phyloP scores from a whole-genome alignment of 2,888 invertebrate genomes.

The Ernsta delagoae region DNA sequence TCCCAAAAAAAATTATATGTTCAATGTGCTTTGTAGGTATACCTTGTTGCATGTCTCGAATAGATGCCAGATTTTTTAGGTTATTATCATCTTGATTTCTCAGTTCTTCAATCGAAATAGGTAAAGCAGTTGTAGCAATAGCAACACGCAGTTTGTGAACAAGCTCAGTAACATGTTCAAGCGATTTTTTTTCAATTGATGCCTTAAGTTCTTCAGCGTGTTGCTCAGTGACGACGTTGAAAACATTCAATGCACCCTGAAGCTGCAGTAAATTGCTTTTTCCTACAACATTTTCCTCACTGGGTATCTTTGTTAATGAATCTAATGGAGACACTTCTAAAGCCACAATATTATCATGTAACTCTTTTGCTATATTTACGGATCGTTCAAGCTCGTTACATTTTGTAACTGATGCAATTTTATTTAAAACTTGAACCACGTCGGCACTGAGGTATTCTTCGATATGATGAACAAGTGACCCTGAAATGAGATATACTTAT shows the following conservation, averaged over 20 bases:
- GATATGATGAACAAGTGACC: conserved; percentile 51
- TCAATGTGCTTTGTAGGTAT: too few species aligned
- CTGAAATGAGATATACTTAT: conserved; percentile 33
- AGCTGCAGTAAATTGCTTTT: conserved; percentile 47
- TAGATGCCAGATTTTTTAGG: background rate
- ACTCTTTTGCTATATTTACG: conserved; percentile 51
- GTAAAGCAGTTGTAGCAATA: conserved; percentile 44
- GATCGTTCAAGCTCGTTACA: conserved; percentile 50
- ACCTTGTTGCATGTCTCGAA: too few species aligned
- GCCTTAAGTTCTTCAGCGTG: conserved; percentile 45
- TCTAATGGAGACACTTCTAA: conserved; percentile 30
- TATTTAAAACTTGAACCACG: conserved; percentile 46
- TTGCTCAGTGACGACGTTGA: conserved; percentile 34
- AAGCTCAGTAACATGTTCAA: conserved; percentile 52
- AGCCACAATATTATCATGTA: conserved; percentile 46
- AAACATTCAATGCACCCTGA: conserved; percentile 38
- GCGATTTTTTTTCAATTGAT: conserved; percentile 43
- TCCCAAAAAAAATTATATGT: too few species aligned
- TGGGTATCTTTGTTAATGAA: conserved; percentile 5
- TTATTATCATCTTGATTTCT: background rate
- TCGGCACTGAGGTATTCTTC: conserved; percentile 56
- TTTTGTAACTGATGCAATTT: conserved; percentile 47
- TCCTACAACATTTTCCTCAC: conserved; percentile 27
- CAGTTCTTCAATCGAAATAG: background rate
- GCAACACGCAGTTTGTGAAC: conserved; percentile 58